Conservation (phyloP, 2,113 vertebrate species). For the Callospermophilus lateralis region DNA sequence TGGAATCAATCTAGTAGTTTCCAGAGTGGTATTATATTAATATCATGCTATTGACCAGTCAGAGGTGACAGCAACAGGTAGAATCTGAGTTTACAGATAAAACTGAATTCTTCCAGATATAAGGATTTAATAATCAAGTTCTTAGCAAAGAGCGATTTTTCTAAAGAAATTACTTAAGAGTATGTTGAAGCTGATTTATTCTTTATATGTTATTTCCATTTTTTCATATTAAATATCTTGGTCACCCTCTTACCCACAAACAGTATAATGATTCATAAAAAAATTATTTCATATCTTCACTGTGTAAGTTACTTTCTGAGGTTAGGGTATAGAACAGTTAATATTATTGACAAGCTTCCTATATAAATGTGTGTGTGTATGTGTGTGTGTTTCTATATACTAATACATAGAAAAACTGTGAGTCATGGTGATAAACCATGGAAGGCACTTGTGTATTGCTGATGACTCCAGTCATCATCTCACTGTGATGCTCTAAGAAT, state of each 20-base stretch:
- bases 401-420: not conserved
- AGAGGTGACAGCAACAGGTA: not conserved
- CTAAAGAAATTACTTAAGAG: not conserved
- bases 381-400: not conserved
- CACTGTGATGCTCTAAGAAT: not conserved
- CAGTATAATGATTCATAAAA: not conserved
- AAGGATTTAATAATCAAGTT: not conserved
- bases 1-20: conserved; percentile 8
- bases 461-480: not conserved
- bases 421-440: not conserved
- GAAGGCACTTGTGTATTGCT: not conserved
- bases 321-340: not conserved
- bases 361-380: not conserved
- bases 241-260: not conserved
- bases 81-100: conserved; percentile 47
- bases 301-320: not conserved
- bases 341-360: not conserved
- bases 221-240: not conserved
- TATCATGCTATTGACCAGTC: not conserved
- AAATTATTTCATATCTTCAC: not conserved
- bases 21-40: not conserved
- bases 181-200: not conserved
- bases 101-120: not conserved
- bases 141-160: not conserved
- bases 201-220: not conserved